Percentiles rank a stretch among this genome's conserved stretches.
Evolutionary conservation across 1,140 invertebrate genomes (phyloP).

Genomic region (Adoxophyes honmai): DNA sequence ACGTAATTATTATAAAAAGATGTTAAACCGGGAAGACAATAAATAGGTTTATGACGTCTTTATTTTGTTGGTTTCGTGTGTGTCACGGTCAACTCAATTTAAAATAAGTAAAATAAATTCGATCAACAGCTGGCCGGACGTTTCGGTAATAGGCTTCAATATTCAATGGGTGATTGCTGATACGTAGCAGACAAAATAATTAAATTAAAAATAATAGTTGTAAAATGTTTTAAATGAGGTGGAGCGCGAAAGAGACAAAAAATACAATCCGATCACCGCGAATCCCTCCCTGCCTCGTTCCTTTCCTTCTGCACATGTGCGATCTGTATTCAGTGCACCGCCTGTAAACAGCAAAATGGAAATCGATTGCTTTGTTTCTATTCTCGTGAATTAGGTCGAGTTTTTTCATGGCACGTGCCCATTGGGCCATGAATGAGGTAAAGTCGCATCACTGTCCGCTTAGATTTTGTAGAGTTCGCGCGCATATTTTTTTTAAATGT

Average conservation of each 20-base stretch:
- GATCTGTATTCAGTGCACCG: constrained; percentile 38
- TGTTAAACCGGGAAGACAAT: constrained; percentile 38
- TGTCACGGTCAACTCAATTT: not conserved
- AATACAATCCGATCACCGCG: not conserved
- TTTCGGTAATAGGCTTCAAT: too few relatives aligned
- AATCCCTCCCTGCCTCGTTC: constrained; percentile 48
- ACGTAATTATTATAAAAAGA: constrained; percentile 43
- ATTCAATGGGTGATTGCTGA: too few relatives aligned
- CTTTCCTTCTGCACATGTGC: constrained; percentile 61
- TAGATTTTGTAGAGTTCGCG: not conserved
- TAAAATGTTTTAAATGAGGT: not conserved
- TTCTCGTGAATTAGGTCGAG: constrained; percentile 51
- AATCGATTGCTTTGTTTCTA: constrained; percentile 58
- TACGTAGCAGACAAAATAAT: too few relatives aligned
- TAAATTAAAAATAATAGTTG: too few relatives aligned
- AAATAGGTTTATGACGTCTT: constrained; percentile 34
- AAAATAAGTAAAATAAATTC: not conserved
- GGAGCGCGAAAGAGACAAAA: not conserved
- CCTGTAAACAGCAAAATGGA: constrained; percentile 47
- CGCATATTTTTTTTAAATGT: not conserved
- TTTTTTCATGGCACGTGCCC: constrained; percentile 26
- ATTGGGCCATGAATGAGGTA: not conserved
- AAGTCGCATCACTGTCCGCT: not conserved
- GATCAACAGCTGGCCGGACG: not conserved
- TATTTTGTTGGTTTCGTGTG: not conserved